phyloP scores from a whole-genome alignment of 2,888 invertebrate species.

The Torymus auratus region DNA sequence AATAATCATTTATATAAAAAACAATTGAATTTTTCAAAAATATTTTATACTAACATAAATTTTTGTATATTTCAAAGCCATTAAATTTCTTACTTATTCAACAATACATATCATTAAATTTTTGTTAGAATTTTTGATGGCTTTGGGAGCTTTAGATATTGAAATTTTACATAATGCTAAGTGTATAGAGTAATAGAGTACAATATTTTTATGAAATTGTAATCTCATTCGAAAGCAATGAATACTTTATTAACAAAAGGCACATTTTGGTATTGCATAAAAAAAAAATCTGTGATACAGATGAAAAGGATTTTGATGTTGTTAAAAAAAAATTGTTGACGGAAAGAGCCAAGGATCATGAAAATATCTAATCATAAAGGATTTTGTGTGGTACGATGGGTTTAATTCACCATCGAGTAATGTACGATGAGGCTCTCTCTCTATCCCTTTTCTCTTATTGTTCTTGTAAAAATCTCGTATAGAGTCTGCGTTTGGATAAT shows the following conservation, averaged over 20 bases:
- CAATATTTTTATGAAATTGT: constrained; percentile 21
- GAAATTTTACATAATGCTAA: constrained; percentile 37
- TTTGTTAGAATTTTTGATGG: constrained; percentile 20
- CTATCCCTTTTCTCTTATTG: constrained; percentile 39
- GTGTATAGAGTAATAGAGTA: constrained; percentile 11
- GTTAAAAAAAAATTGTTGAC: constrained; percentile 34
- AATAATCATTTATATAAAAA: constrained; percentile 29
- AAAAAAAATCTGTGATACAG: constrained; percentile 47
- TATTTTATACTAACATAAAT: constrained; percentile 41
- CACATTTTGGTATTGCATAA: constrained; percentile 41
- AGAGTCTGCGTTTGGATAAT: constrained; percentile 48
- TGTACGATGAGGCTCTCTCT: constrained; percentile 53
- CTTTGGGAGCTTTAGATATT: constrained; percentile 26
- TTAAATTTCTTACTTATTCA: constrained; percentile 10
- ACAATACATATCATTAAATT: constrained; percentile 18
- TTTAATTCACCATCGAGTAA: constrained; percentile 47
- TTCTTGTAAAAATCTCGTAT: constrained; percentile 41
- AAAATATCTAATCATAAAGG: constrained; percentile 33
- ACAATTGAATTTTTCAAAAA: constrained; percentile 25
- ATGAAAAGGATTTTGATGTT: constrained; percentile 33
- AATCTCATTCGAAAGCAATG: constrained; percentile 26
- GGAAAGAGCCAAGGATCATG: constrained; percentile 28
- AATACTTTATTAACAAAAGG: constrained; percentile 16
- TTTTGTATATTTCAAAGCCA: constrained; percentile 17
- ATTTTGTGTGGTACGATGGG: constrained; percentile 28